A percentile compares a stretch with the other conserved stretches of the same genome.
These are phyloP conservation scores for Dendrolimus houi DNA, from an alignment of 2,888 invertebrate species.

Conservation along the genomic window DNA sequence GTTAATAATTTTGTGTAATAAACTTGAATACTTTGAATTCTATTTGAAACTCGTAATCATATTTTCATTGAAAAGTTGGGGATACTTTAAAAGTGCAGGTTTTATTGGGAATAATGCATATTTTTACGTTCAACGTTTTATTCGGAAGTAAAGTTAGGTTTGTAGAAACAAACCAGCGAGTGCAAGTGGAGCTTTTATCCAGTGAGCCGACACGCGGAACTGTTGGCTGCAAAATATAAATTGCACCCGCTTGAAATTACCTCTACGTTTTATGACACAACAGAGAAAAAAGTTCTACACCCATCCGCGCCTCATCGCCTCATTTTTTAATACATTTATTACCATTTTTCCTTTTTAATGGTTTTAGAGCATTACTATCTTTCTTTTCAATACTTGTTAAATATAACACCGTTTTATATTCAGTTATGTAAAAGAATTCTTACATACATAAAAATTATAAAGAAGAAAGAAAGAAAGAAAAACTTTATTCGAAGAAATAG, in stretches of 20 bases:
- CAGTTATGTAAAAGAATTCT: no score
- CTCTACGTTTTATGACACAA: constrained; percentile 54
- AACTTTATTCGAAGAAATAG: no score
- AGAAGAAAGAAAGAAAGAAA: no score
- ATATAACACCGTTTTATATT: no score
- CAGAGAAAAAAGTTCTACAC: constrained; percentile 41
- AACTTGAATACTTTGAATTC: neutral
- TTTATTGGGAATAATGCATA: neutral
- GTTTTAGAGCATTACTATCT: neutral
- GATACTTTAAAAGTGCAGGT: neutral
- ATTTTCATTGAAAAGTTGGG: neutral
- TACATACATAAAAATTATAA: no score
- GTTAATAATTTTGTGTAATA: neutral
- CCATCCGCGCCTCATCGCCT: constrained; percentile 33
- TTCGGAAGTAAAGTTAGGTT: constrained; percentile 27
- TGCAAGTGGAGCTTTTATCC: constrained; percentile 42
- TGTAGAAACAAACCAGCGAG: constrained; percentile 25
- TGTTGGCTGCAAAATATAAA: constrained; percentile 54
- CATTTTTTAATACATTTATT: constrained; percentile 26
- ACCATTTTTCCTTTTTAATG: constrained; percentile 16
- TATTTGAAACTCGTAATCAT: neutral
- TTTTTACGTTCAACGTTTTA: neutral
- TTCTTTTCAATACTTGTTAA: no score
- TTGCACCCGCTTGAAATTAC: constrained; percentile 54
- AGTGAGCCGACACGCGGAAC: constrained; percentile 36